These are phyloP conservation scores for Cataglyphis albicans DNA, from an alignment of 2,888 invertebrate genomes.

Conservation along the genomic window DNA sequence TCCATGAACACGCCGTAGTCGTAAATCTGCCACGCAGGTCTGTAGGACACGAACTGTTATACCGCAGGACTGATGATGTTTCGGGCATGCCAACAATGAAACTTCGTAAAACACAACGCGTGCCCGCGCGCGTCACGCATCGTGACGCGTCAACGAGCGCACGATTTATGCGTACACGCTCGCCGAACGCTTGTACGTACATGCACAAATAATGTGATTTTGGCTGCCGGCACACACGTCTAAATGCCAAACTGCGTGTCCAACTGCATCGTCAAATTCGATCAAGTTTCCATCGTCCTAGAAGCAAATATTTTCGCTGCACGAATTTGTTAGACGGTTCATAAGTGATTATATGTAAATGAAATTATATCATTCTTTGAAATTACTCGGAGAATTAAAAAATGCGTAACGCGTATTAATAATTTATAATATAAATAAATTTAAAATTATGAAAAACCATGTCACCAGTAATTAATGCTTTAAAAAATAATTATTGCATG, in stretches of 20 bases:
- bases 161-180: conserved; percentile 51
- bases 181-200: not conserved
- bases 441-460: not conserved
- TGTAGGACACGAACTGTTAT: conserved; percentile 46
- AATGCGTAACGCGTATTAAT: not conserved
- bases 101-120: conserved; percentile 63
- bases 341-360: conserved; percentile 22
- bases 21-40: conserved; percentile 44
- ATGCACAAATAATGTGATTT: conserved; percentile 46
- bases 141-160: conserved; percentile 32
- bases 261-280: conserved; percentile 46
- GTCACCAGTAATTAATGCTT: not conserved
- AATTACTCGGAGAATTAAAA: not conserved
- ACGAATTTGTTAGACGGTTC: conserved; percentile 16
- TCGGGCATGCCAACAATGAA: conserved; percentile 40
- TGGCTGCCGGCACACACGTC: conserved; percentile 33
- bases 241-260: conserved; percentile 51
- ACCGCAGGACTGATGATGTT: conserved; percentile 55
- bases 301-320: conserved; percentile 41
- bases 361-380: not conserved
- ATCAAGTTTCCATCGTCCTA: conserved; percentile 29
- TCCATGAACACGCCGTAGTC: conserved; percentile 15
- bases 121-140: conserved; percentile 37
- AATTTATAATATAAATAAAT: not conserved
- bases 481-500: not conserved